Evolutionary conservation across 1,140 invertebrate genomes (phyloP).

Genomic region (Geopemphigus sp.): DNA sequence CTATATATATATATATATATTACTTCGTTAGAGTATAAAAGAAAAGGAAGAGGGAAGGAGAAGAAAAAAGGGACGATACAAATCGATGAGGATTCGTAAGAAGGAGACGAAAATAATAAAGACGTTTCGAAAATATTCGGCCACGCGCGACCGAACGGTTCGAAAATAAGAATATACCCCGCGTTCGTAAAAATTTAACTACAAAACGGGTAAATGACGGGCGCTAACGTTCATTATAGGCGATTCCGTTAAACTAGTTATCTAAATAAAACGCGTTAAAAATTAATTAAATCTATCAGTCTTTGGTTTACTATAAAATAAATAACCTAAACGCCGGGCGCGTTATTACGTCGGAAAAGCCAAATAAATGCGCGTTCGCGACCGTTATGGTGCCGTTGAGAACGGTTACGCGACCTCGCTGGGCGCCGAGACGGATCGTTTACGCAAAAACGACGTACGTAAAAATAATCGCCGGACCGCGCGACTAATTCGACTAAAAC

Average conservation of each 20-base stretch:
- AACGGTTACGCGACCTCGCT: too few relatives aligned
- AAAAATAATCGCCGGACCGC: too few relatives aligned
- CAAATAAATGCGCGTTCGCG: not conserved
- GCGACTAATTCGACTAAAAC: too few relatives aligned
- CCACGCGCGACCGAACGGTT: too few relatives aligned
- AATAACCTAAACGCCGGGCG: not conserved
- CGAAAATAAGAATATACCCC: not conserved
- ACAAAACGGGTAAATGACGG: slow-evolving; percentile 9
- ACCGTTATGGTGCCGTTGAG: too few relatives aligned
- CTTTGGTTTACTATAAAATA: slow-evolving; percentile 19
- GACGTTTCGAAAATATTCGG: too few relatives aligned
- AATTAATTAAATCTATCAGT: not conserved
- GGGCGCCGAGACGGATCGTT: too few relatives aligned
- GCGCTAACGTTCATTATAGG: not conserved
- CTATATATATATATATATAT: too few relatives aligned
- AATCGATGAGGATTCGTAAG: not conserved
- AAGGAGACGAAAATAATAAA: not conserved
- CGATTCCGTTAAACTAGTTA: not conserved
- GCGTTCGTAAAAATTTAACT: not conserved
- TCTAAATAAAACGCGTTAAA: not conserved
- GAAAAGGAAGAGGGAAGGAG: not conserved
- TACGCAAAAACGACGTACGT: too few relatives aligned
- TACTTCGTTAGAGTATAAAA: not conserved
- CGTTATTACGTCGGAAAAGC: not conserved
- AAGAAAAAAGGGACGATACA: not conserved